Evolutionary conservation across 37 sponge, comb jelly and placozoan species (phyloP).

Genomic region (Spongia lamella): DNA sequence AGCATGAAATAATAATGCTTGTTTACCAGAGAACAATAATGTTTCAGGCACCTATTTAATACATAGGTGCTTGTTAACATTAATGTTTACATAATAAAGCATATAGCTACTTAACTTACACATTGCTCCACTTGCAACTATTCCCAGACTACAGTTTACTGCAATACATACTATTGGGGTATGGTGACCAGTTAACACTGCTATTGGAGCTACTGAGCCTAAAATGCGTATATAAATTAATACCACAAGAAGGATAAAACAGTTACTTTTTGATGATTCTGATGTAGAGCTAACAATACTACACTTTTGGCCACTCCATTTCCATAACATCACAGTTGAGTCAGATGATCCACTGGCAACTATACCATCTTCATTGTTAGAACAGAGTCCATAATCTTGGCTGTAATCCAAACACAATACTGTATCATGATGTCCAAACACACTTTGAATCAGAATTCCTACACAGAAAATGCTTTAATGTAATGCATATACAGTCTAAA

Average conservation of each 20-base stretch:
- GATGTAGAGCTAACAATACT: slow-evolving; percentile 25
- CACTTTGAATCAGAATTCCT: slow-evolving; percentile 74
- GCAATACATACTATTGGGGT: slow-evolving; percentile 63
- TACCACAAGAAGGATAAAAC: background rate
- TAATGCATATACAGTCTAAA: too few relatives aligned
- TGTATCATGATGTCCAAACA: slow-evolving; percentile 81
- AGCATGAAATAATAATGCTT: too few relatives aligned
- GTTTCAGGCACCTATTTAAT: too few relatives aligned
- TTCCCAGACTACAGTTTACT: slow-evolving; percentile 65
- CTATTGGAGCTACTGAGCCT: slow-evolving; percentile 47
- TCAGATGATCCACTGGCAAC: slow-evolving; percentile 84
- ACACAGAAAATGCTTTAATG: background rate
- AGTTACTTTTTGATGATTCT: background rate
- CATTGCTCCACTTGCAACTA: slow-evolving; percentile 84
- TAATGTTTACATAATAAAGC: background rate
- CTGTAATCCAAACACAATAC: slow-evolving; percentile 73
- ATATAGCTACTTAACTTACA: slow-evolving; percentile 26
- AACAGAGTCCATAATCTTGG: slow-evolving; percentile 44
- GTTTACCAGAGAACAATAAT: too few relatives aligned
- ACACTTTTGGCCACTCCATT: slow-evolving; percentile 65
- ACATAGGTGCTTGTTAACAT: too few relatives aligned
- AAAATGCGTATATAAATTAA: background rate
- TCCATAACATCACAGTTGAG: slow-evolving; percentile 87
- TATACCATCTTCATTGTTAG: slow-evolving; percentile 45
- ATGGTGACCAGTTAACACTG: slow-evolving; percentile 84